Conservation (phyloP, 2,797 vertebrate species). For the Apogon hyalosoma region DNA sequence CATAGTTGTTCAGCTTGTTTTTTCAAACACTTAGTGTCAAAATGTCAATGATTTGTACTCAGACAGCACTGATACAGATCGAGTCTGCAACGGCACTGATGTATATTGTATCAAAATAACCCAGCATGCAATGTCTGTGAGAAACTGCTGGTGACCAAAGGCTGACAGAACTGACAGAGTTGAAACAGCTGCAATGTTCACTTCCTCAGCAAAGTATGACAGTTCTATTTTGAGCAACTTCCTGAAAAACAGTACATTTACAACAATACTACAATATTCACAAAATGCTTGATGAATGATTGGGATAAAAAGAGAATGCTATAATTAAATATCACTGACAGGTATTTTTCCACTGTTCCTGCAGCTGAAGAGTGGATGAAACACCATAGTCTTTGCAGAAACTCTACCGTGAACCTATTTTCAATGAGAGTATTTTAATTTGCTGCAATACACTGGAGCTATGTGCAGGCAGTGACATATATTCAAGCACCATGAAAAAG, state of each 20-base stretch:
- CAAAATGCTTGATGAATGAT: slow-evolving; percentile 22
- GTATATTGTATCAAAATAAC: slow-evolving; percentile 46
- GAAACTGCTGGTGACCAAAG: slow-evolving; percentile 28
- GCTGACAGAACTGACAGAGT: slow-evolving; percentile 45
- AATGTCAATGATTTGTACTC: neutral
- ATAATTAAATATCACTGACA: slow-evolving; percentile 14
- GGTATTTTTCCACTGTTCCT: slow-evolving; percentile 26
- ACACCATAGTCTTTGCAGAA: slow-evolving; percentile 2
- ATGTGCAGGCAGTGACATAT: slow-evolving; percentile 41
- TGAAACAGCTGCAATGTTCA: slow-evolving; percentile 57
- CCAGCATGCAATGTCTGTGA: slow-evolving; percentile 14
- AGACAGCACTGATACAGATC: slow-evolving; percentile 1
- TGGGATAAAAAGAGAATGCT: slow-evolving; percentile 21
- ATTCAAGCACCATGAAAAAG: slow-evolving; percentile 70
- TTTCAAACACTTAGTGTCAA: too few relatives aligned
- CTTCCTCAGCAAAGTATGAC: slow-evolving; percentile 61
- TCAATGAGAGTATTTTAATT: slow-evolving; percentile 30
- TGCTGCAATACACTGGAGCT: slow-evolving; percentile 33
- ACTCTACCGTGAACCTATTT: slow-evolving; percentile 45
- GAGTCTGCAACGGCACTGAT: slow-evolving; percentile 6
- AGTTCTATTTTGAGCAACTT: slow-evolving; percentile 71
- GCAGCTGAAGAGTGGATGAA: slow-evolving; percentile 10
- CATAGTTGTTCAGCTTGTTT: too few relatives aligned
- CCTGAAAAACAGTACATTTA: slow-evolving; percentile 63
- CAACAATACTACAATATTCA: slow-evolving; percentile 26